phyloP scores from a whole-genome alignment of 2,888 invertebrate genomes.

The Trissonchulus latispiculum region DNA sequence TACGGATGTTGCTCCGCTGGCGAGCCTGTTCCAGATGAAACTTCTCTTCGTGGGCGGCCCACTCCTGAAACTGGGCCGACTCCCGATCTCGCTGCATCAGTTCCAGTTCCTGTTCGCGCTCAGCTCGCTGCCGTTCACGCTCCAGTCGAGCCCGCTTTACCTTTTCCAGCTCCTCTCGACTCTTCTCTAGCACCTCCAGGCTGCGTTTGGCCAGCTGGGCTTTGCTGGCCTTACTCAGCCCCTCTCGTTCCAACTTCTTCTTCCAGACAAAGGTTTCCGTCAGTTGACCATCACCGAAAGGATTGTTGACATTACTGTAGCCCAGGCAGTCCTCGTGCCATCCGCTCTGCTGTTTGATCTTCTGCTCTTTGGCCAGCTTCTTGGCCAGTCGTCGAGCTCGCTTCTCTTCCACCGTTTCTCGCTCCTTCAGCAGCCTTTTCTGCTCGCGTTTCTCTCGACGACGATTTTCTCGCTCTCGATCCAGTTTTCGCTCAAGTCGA shows the following conservation, averaged over 20 bases:
- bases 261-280: slow-evolving; percentile 91
- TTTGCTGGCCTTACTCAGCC: slow-evolving; percentile 62
- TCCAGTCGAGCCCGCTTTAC: slow-evolving; percentile 77
- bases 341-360: slow-evolving; percentile 28
- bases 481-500: not conserved
- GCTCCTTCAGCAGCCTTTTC: slow-evolving; percentile 58
- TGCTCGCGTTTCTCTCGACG: slow-evolving; percentile 30
- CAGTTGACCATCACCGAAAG: slow-evolving; percentile 91
- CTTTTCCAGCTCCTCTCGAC: not conserved
- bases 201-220: slow-evolving; percentile 72
- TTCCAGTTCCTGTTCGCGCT: slow-evolving; percentile 54
- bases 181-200: slow-evolving; percentile 76
- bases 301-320: slow-evolving; percentile 80
- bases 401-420: slow-evolving; percentile 92
- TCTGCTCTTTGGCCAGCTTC: slow-evolving; percentile 51
- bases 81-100: slow-evolving; percentile 72
- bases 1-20: slow-evolving; percentile 80
- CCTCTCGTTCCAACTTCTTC: slow-evolving; percentile 89
- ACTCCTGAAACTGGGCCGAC: slow-evolving; percentile 78
- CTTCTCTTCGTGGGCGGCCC: slow-evolving; percentile 91
- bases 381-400: slow-evolving; percentile 68
- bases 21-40: slow-evolving; percentile 95
- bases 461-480: slow-evolving; percentile 18
- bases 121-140: slow-evolving; percentile 71
- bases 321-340: slow-evolving; percentile 25